phyloP scores from a whole-genome alignment of 92 coral and sea anemone genomes.

The Virgularia gustaviana region DNA sequence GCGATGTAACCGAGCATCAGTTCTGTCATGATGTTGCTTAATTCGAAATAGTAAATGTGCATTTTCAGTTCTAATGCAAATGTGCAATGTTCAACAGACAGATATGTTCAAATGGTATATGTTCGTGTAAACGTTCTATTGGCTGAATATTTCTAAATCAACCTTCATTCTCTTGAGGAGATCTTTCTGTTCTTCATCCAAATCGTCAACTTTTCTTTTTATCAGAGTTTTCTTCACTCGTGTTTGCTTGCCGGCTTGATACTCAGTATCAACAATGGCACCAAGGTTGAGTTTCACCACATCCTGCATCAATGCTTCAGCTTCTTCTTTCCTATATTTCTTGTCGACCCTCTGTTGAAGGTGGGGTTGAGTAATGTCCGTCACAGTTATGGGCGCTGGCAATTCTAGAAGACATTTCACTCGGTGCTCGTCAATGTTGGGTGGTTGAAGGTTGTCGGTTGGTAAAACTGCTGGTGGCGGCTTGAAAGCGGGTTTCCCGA shows the following conservation, averaged over 20 bases:
- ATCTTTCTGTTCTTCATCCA: conserved; percentile 13
- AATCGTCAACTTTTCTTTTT: conserved; percentile 18
- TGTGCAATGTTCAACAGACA: no score
- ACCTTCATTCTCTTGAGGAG: neutral
- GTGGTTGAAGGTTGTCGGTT: neutral
- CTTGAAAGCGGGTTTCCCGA: neutral
- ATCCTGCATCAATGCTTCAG: conserved; percentile 39
- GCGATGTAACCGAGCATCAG: no score
- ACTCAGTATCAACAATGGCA: conserved; percentile 2
- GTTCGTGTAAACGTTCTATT: no score
- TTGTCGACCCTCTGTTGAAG: conserved; percentile 47
- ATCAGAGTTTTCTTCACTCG: conserved; percentile 13
- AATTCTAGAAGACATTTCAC: conserved; percentile 45
- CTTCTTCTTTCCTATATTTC: conserved; percentile 59
- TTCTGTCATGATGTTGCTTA: no score
- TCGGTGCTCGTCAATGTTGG: conserved; percentile 31
- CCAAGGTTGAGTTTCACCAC: conserved; percentile 3
- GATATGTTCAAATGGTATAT: no score
- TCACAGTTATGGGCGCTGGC: conserved; percentile 43
- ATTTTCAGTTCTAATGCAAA: no score
- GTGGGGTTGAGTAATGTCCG: conserved; percentile 51
- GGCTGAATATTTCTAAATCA: neutral
- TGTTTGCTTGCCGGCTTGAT: conserved; percentile 16
- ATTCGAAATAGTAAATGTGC: no score
- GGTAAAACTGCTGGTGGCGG: neutral